Conservation (phyloP, 2,797 vertebrate genomes). For the Coluber constrictor region DNA sequence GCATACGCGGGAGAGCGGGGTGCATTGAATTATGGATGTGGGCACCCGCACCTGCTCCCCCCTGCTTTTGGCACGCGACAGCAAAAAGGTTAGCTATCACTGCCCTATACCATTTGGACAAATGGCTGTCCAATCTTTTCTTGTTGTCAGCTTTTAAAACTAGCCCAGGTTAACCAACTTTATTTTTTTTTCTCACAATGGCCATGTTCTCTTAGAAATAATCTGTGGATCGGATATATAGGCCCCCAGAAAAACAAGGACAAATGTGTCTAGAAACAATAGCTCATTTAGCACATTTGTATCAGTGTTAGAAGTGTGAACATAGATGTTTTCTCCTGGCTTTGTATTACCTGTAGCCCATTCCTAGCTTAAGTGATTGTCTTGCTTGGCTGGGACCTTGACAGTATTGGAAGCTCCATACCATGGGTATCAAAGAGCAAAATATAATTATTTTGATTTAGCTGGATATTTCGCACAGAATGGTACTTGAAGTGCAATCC, state of each 20-base stretch:
- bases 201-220: background rate
- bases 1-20: no score
- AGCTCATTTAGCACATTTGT: background rate
- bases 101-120: background rate
- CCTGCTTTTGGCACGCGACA: no score
- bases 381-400: background rate
- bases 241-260: background rate
- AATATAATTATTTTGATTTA: constrained; percentile 59
- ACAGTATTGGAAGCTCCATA: background rate
- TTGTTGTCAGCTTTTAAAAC: background rate
- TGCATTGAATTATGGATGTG: no score
- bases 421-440: constrained; percentile 38
- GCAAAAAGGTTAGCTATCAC: no score
- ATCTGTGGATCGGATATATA: background rate
- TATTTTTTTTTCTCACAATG: background rate
- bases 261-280: background rate
- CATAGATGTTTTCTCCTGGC: background rate
- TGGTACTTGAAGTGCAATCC: constrained; percentile 37
- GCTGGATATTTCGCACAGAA: constrained; percentile 28
- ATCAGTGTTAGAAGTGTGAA: background rate
- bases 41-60: no score
- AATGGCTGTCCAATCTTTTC: background rate
- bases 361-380: constrained; percentile 27
- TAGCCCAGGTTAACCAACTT: background rate
- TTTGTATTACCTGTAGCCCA: constrained; percentile 9